Conservation (phyloP, 1,140 invertebrate genomes). For the Himalopsyche phryganea region DNA sequence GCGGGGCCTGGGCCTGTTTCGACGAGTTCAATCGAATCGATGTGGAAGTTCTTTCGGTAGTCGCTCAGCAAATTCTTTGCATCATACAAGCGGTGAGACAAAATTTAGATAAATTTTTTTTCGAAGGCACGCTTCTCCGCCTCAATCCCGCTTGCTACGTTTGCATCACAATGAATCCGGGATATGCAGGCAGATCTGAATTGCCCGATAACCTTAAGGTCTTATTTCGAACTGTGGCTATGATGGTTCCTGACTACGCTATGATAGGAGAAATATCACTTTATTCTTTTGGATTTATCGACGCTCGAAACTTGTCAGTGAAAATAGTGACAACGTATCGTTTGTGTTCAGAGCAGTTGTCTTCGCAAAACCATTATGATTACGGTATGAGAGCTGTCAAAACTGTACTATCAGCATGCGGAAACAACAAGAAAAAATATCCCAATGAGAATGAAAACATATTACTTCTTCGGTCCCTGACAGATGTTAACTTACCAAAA, state of each 20-base stretch:
- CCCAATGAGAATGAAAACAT: slow-evolving; percentile 78
- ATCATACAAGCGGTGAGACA: slow-evolving; percentile 77
- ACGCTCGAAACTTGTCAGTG: slow-evolving; percentile 76
- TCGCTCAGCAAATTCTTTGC: slow-evolving; percentile 78
- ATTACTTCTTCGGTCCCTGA: slow-evolving; percentile 76
- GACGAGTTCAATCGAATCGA: slow-evolving; percentile 91
- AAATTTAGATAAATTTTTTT: slow-evolving; percentile 69
- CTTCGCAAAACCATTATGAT: slow-evolving; percentile 91
- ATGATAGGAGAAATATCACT: slow-evolving; percentile 89
- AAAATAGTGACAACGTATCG: slow-evolving; percentile 94
- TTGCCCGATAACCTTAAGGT: slow-evolving; percentile 81
- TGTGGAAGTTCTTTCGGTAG: slow-evolving; percentile 86
- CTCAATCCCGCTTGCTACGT: slow-evolving; percentile 81
- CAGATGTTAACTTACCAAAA: slow-evolving; percentile 91
- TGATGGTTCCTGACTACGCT: slow-evolving; percentile 92
- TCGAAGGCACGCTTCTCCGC: slow-evolving; percentile 86
- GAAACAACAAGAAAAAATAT: slow-evolving; percentile 79
- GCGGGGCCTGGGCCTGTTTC: slow-evolving; percentile 89
- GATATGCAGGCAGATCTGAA: slow-evolving; percentile 83
- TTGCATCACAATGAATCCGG: slow-evolving; percentile 90
- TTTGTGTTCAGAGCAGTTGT: slow-evolving; percentile 86
- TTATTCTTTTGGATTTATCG: slow-evolving; percentile 89
- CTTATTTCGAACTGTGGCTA: slow-evolving; percentile 82
- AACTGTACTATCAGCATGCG: slow-evolving; percentile 72
- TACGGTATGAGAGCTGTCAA: slow-evolving; percentile 83